Percentiles rank a stretch among this genome's conserved stretches.
These are phyloP conservation scores for Carassius carassius DNA, from an alignment of 2,113 vertebrate genomes.

Conservation along the genomic window DNA sequence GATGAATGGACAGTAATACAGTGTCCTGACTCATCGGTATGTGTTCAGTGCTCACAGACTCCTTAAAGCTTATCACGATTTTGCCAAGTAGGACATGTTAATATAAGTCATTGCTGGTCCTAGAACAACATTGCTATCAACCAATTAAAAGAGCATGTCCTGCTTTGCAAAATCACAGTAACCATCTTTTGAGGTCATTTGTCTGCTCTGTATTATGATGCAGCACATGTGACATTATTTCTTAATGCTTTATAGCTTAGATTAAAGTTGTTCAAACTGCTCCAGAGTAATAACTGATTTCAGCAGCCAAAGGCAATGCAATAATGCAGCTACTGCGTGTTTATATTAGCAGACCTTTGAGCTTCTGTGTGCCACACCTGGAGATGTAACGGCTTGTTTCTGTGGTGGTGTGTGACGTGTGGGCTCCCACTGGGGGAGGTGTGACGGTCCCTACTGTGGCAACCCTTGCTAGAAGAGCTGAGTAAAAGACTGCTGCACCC, in stretches of 20 bases:
- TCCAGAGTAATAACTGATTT: not conserved
- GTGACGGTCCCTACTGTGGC: constrained; percentile 14
- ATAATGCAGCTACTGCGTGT: not conserved
- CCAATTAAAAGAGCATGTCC: not conserved
- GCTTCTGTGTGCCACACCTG: constrained; percentile 28
- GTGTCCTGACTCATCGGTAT: not conserved
- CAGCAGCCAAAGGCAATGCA: not conserved
- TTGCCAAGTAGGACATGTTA: not conserved
- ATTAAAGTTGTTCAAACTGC: constrained; percentile 1
- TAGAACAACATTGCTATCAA: not conserved
- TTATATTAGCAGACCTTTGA: constrained; percentile 1
- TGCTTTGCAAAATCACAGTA: not conserved
- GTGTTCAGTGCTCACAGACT: not conserved
- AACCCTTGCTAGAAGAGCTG: constrained; percentile 39
- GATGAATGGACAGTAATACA: not conserved
- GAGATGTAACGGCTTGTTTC: constrained; percentile 39
- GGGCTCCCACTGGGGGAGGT: constrained; percentile 30
- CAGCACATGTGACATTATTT: not conserved
- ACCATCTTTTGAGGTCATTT: not conserved
- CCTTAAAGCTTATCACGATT: not conserved
- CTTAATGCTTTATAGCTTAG: not conserved
- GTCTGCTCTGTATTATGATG: not conserved
- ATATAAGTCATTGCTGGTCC: not conserved
- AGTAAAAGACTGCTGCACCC: constrained; percentile 30
- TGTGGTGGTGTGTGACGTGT: constrained; percentile 6